phyloP scores from a whole-genome alignment of 2,113 vertebrate species.

The Neotragus pygmaeus region DNA sequence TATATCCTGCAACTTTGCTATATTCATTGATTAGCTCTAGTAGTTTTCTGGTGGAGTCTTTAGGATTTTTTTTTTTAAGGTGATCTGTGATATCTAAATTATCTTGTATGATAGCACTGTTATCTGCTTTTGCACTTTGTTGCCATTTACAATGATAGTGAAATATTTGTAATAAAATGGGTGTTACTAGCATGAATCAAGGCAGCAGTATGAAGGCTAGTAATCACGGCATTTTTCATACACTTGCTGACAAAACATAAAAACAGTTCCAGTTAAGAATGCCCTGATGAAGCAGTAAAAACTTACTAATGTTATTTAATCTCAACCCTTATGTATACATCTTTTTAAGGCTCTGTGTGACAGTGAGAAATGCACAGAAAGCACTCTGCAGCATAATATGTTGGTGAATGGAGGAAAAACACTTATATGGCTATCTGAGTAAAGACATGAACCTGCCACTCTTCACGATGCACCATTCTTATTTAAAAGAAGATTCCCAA shows the following conservation, averaged over 20 bases:
- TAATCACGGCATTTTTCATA: not conserved
- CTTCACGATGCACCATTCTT: not conserved
- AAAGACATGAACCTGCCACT: not conserved
- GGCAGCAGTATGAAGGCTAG: not conserved
- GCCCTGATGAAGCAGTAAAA: not conserved
- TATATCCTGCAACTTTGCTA: too few species aligned
- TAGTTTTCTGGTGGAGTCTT: too few species aligned
- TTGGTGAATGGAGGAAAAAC: not conserved
- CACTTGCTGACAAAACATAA: not conserved
- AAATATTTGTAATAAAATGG: not conserved
- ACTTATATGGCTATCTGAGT: not conserved
- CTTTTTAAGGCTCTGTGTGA: not conserved
- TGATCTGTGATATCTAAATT: too few species aligned
- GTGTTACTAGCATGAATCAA: not conserved
- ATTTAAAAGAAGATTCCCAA: not conserved
- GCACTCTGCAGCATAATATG: too few species aligned
- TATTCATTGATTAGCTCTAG: too few species aligned
- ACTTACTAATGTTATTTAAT: not conserved
- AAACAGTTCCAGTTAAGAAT: not conserved
- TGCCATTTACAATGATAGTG: not conserved
- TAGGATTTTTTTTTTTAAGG: too few species aligned
- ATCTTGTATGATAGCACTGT: not conserved
- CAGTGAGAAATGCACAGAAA: not conserved
- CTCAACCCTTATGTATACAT: not conserved
- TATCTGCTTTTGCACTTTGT: not conserved